These are phyloP conservation scores for Marmota monax DNA, from an alignment of 2,113 vertebrate genomes.

Conservation along the genomic window DNA sequence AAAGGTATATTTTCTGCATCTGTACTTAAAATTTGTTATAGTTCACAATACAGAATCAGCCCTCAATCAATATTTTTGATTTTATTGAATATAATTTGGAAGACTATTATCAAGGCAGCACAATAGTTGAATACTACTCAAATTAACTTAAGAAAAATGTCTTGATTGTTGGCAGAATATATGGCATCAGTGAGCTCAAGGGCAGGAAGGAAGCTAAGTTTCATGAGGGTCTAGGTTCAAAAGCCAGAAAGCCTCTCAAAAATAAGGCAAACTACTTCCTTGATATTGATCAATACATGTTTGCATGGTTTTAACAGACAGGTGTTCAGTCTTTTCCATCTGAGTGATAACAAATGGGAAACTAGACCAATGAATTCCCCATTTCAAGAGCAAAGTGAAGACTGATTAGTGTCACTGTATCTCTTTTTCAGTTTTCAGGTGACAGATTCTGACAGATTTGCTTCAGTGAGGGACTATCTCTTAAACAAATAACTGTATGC, in stretches of 20 bases:
- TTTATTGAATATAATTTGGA: background rate
- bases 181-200: background rate
- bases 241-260: background rate
- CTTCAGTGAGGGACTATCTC: background rate
- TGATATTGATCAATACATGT: background rate
- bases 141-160: background rate
- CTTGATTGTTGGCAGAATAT: background rate
- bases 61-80: background rate
- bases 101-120: background rate
- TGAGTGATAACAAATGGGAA: background rate
- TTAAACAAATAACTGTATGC: background rate
- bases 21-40: background rate
- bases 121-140: background rate
- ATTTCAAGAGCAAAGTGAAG: slow-evolving; percentile 35
- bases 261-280: background rate
- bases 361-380: background rate
- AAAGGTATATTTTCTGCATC: background rate
- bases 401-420: background rate
- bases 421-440: slow-evolving; percentile 14
- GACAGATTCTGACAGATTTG: background rate
- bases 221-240: background rate
- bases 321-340: background rate
- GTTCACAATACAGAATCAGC: background rate
- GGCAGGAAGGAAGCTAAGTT: background rate
- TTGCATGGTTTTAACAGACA: background rate